Conservation (phyloP, 2,113 vertebrate species). For the Stictonetta naevosa region DNA sequence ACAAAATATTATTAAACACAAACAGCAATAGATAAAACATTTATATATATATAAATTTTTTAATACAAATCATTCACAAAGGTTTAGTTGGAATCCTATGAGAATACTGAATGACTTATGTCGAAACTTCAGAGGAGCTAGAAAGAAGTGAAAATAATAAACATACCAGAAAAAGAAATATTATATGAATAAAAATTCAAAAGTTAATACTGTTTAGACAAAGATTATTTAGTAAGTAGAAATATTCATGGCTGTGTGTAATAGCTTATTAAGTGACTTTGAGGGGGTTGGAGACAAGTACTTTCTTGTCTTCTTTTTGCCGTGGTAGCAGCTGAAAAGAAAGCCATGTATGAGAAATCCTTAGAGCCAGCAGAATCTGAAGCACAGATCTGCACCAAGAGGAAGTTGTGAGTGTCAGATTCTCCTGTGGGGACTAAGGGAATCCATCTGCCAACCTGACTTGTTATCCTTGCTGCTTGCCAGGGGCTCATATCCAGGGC, state of each 20-base stretch:
- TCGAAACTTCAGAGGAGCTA: background rate
- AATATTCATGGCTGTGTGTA: background rate
- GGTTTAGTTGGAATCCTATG: background rate
- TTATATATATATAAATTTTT: background rate
- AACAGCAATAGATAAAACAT: background rate
- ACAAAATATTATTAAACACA: background rate
- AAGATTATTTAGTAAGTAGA: background rate
- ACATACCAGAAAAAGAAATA: background rate
- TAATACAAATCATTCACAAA: background rate
- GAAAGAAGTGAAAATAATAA: background rate
- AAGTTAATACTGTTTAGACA: background rate
- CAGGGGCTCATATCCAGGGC: background rate
- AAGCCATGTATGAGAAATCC: background rate
- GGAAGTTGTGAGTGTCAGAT: background rate
- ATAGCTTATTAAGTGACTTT: background rate
- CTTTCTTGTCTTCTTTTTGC: too few relatives aligned
- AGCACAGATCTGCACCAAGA: background rate
- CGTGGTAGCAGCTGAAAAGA: background rate
- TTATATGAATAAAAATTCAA: background rate
- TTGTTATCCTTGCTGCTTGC: background rate
- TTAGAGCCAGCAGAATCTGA: background rate
- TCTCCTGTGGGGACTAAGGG: background rate
- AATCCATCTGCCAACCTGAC: background rate
- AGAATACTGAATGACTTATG: background rate
- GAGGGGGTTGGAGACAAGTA: background rate